These are phyloP conservation scores for Hydrolagus colliei DNA, from an alignment of 2,797 vertebrate genomes.

Conservation along the genomic window DNA sequence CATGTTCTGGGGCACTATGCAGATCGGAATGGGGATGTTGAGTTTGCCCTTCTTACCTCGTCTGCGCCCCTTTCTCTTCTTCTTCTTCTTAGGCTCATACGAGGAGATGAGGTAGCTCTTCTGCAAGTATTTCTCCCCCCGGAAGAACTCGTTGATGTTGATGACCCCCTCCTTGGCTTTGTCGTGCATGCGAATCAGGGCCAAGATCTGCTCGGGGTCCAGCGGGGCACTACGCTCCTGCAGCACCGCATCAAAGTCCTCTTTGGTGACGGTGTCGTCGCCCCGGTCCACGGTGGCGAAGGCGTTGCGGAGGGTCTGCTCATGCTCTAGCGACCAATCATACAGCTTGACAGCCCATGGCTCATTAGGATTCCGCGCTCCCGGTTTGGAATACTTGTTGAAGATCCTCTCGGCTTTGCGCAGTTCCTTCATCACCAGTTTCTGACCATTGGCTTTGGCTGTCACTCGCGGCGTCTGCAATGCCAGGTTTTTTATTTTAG, in stretches of 20 bases:
- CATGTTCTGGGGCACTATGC: conserved; percentile 51
- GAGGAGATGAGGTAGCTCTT: conserved; percentile 67
- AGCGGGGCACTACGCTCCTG: conserved; percentile 53
- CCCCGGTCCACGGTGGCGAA: conserved; percentile 47
- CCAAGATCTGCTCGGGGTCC: conserved; percentile 44
- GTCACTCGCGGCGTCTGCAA: conserved; percentile 61
- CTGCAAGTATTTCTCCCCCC: conserved; percentile 69
- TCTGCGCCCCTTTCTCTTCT: conserved; percentile 53
- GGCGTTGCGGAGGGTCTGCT: conserved; percentile 52
- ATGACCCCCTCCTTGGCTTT: conserved; percentile 49
- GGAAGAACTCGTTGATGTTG: conserved; percentile 70
- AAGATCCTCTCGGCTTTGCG: conserved; percentile 60
- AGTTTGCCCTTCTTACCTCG: conserved; percentile 56
- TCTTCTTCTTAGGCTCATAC: conserved; percentile 67
- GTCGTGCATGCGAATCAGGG: conserved; percentile 58
- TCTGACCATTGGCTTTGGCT: conserved; percentile 69
- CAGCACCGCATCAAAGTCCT: conserved; percentile 61
- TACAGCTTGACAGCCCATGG: conserved; percentile 72
- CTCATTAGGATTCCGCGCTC: conserved; percentile 51
- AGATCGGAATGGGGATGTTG: conserved; percentile 68
- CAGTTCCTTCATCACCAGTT: conserved; percentile 65
- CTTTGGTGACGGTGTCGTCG: conserved; percentile 50
- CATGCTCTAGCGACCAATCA: conserved; percentile 75
- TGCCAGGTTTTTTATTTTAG: conserved; percentile 70
- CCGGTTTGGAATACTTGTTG: conserved; percentile 49